phyloP scores from a whole-genome alignment of 2,797 vertebrate genomes.

The Lepilemur ruficaudatus region DNA sequence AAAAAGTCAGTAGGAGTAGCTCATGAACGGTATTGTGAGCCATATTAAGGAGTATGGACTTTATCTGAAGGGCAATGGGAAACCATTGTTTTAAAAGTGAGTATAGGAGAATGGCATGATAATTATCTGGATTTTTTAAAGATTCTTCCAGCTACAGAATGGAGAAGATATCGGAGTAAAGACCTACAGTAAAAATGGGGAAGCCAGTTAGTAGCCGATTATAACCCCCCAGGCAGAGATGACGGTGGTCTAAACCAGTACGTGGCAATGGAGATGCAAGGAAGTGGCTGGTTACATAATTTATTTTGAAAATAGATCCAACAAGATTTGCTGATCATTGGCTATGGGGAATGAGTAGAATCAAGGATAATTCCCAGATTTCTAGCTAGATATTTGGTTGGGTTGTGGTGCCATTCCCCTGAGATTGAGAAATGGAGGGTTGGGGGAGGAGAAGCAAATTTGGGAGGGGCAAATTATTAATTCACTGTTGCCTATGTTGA shows the following conservation, averaged over 20 bases:
- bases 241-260: background rate
- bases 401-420: background rate
- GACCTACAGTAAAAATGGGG: background rate
- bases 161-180: background rate
- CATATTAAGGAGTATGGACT: background rate
- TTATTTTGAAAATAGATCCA: background rate
- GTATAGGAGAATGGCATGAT: background rate
- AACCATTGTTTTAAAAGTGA: background rate
- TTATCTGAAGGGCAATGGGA: background rate
- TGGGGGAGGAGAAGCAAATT: background rate
- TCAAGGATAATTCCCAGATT: background rate
- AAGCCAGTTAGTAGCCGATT: background rate
- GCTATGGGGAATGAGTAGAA: background rate
- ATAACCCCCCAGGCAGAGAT: background rate
- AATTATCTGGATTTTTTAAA: background rate
- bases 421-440: background rate
- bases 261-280: background rate
- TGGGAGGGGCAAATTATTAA: background rate
- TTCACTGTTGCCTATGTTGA: background rate
- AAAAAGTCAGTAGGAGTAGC: background rate
- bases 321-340: background rate
- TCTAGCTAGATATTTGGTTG: background rate
- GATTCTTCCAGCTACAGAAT: background rate
- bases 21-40: background rate
- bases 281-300: background rate